phyloP scores from a whole-genome alignment of 2,113 vertebrate genomes.

The Callocephalon fimbriatum region DNA sequence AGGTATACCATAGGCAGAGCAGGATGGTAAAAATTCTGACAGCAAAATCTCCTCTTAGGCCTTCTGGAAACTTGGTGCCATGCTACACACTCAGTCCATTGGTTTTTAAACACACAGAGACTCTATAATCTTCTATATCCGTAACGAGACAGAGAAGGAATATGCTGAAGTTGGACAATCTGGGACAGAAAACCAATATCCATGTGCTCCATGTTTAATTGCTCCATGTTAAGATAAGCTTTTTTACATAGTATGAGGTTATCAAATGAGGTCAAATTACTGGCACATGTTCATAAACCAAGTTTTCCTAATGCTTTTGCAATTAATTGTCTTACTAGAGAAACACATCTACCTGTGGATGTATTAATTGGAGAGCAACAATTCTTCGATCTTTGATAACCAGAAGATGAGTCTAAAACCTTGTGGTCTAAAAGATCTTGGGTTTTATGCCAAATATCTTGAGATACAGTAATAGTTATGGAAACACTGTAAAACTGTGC shows the following conservation, averaged over 20 bases:
- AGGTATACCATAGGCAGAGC: neutral
- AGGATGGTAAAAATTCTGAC: neutral
- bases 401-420: neutral
- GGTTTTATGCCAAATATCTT: neutral
- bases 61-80: neutral
- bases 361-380: neutral
- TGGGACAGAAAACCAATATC: neutral
- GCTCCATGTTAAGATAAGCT: neutral
- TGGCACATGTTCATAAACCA: neutral
- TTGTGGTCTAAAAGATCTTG: neutral
- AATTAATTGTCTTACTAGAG: neutral
- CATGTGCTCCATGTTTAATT: neutral
- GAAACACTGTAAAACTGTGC: neutral
- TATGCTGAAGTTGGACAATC: neutral
- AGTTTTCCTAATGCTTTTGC: neutral
- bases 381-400: neutral
- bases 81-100: neutral
- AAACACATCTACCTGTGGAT: neutral
- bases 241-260: neutral
- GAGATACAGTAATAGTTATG: neutral
- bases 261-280: neutral
- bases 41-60: neutral
- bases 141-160: neutral
- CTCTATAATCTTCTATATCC: neutral
- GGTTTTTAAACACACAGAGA: neutral